Evolutionary conservation across 2,888 invertebrate genomes (phyloP).

Genomic region (Tachina lurida): DNA sequence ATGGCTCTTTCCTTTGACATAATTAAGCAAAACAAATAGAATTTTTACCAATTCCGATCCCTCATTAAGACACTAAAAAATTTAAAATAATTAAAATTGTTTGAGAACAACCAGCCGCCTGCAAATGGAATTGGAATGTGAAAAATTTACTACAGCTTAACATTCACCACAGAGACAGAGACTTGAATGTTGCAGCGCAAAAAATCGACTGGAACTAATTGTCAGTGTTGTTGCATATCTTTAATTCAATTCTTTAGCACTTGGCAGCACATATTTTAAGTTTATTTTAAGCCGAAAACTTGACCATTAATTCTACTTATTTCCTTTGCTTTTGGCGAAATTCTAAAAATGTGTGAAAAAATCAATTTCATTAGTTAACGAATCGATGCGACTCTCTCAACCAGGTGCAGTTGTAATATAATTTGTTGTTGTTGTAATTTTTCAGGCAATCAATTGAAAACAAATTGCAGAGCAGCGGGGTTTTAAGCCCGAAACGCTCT

Average conservation of each 20-base stretch:
- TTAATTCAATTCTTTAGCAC: constrained; percentile 43
- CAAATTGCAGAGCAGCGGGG: neutral
- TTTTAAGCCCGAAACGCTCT: constrained; percentile 16
- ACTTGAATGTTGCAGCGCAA: neutral
- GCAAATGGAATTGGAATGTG: constrained; percentile 57
- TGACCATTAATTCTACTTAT: constrained; percentile 20
- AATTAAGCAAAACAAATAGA: too few relatives aligned
- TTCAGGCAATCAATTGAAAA: constrained; percentile 57
- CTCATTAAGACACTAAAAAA: neutral
- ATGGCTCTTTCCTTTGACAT: neutral
- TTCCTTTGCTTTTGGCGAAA: constrained; percentile 37
- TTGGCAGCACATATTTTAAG: constrained; percentile 42
- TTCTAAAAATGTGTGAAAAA: constrained; percentile 68
- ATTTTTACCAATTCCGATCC: neutral
- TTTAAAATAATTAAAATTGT: neutral
- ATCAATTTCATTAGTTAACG: constrained; percentile 66
- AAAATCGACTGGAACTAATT: constrained; percentile 54
- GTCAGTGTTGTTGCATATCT: constrained; percentile 58
- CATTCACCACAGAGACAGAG: neutral
- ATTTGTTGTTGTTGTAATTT: constrained; percentile 34
- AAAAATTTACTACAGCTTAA: constrained; percentile 36
- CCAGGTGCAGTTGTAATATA: constrained; percentile 64
- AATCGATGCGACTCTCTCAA: constrained; percentile 38
- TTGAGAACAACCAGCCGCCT: constrained; percentile 5
- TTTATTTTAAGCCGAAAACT: constrained; percentile 21